Evolutionary conservation across 2,113 vertebrate species (phyloP).

Genomic region (Larimichthys crocea): DNA sequence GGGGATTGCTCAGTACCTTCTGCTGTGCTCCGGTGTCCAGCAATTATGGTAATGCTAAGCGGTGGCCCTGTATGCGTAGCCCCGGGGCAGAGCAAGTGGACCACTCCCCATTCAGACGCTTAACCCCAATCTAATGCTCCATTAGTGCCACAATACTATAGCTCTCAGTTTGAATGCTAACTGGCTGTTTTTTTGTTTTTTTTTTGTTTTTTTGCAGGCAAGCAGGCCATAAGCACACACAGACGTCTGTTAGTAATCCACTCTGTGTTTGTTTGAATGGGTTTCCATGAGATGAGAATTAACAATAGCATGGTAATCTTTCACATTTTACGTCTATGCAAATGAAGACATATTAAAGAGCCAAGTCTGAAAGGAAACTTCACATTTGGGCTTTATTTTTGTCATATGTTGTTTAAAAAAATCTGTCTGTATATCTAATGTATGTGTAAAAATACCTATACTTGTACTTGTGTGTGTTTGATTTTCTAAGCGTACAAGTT

Average conservation of each 20-base stretch:
- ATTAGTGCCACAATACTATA: conserved; percentile 78
- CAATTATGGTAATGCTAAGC: conserved; percentile 81
- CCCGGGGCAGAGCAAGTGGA: conserved; percentile 68
- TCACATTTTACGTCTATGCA: conserved; percentile 34
- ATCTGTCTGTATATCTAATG: too few species aligned
- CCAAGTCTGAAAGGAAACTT: neutral
- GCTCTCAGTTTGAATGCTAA: conserved; percentile 69
- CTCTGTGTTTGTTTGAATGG: conserved; percentile 58
- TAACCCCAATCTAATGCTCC: conserved; percentile 84
- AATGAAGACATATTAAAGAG: conserved; percentile 21
- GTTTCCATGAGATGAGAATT: conserved; percentile 42
- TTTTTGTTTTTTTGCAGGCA: neutral
- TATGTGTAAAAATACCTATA: neutral
- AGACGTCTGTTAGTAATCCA: conserved; percentile 72
- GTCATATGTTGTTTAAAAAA: neutral
- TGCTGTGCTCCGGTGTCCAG: conserved; percentile 71
- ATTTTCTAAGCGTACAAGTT: neutral
- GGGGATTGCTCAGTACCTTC: conserved; percentile 62
- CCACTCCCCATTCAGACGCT: conserved; percentile 78
- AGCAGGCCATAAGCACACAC: conserved; percentile 39
- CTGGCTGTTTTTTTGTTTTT: conserved; percentile 44
- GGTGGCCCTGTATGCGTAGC: conserved; percentile 65
- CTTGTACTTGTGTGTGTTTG: neutral
- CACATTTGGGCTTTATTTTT: conserved; percentile 10
- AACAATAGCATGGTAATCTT: conserved; percentile 43